These are phyloP conservation scores for Petrolisthes cinctipes DNA, from an alignment of 2,888 invertebrate species.

Conservation along the genomic window DNA sequence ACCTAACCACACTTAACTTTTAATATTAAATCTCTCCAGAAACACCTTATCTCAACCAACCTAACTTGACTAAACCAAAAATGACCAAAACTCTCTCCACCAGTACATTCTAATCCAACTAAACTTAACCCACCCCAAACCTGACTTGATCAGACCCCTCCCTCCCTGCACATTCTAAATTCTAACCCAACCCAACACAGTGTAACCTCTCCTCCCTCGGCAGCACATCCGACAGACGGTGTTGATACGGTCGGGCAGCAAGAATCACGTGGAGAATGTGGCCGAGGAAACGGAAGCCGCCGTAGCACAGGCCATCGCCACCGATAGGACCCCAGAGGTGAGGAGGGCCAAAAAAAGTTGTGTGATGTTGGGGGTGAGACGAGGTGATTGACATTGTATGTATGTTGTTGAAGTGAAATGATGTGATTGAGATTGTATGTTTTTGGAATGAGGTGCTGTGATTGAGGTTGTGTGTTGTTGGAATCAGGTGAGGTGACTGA, in stretches of 20 bases:
- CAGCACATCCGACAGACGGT: conserved; percentile 91
- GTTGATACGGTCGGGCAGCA: conserved; percentile 80
- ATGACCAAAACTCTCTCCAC: no score
- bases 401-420: not conserved
- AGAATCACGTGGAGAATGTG: conserved; percentile 73
- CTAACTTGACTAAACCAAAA: no score
- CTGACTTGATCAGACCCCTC: not conserved
- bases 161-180: no score
- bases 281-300: conserved; percentile 71
- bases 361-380: not conserved
- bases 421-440: not conserved
- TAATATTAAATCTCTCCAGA: no score
- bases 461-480: not conserved
- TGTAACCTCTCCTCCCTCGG: conserved; percentile 37
- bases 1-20: no score
- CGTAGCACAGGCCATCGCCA: conserved; percentile 70
- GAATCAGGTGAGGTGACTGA: not conserved
- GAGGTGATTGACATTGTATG: not conserved
- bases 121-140: no score
- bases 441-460: not conserved
- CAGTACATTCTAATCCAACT: no score
- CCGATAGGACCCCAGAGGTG: no score
- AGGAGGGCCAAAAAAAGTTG: not conserved
- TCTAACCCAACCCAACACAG: not conserved
- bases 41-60: no score